Conservation (phyloP, 2,113 vertebrate species). For the Struthidea cinerea region DNA sequence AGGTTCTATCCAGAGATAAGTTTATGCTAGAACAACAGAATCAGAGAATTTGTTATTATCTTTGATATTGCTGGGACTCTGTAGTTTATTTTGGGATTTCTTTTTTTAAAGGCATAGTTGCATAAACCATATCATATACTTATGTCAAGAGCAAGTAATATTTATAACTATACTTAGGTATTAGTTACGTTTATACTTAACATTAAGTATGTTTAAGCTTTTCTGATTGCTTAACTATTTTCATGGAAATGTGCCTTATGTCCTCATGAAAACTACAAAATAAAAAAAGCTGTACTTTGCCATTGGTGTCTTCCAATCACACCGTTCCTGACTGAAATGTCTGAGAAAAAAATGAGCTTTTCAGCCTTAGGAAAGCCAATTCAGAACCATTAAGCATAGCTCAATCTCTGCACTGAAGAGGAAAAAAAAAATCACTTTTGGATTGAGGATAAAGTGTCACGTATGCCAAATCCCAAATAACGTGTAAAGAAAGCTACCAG, state of each 20-base stretch:
- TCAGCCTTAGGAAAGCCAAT: neutral
- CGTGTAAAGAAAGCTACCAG: neutral
- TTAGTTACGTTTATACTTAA: neutral
- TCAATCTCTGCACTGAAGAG: neutral
- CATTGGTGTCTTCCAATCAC: neutral
- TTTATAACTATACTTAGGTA: neutral
- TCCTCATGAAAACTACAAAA: neutral
- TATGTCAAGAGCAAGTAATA: neutral
- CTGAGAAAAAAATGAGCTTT: neutral
- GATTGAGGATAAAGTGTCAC: neutral
- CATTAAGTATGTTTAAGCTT: neutral
- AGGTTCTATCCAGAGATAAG: neutral
- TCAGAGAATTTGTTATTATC: neutral
- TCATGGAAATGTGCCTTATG: neutral
- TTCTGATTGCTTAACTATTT: neutral
- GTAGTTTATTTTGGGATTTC: neutral
- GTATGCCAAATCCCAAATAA: neutral
- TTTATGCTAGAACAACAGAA: neutral
- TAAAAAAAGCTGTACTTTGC: neutral
- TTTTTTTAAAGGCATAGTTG: neutral
- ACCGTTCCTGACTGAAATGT: neutral
- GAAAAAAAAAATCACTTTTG: neutral
- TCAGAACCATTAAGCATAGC: neutral
- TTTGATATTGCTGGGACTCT: neutral
- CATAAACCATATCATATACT: neutral